phyloP scores from a whole-genome alignment of 2,113 vertebrate species.

The Columba janthina region DNA sequence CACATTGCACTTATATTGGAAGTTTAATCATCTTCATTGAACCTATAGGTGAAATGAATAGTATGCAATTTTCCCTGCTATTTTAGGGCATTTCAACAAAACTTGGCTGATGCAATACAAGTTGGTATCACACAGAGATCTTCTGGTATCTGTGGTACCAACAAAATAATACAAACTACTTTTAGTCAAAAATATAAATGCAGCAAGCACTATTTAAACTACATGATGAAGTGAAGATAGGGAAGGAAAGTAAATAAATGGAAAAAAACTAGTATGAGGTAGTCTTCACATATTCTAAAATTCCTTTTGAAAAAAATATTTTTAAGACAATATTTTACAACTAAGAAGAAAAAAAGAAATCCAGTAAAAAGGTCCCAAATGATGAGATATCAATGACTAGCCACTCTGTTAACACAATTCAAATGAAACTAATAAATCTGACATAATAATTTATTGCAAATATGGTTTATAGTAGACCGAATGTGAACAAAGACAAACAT shows the following conservation, averaged over 20 bases:
- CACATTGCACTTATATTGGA: background rate
- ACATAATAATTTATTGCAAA: background rate
- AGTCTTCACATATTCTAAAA: background rate
- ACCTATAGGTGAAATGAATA: background rate
- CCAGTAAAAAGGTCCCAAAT: background rate
- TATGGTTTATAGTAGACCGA: background rate
- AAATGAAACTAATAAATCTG: slow-evolving; percentile 6
- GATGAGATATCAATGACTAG: background rate
- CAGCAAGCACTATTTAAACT: background rate
- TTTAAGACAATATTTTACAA: background rate
- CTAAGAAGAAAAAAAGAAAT: background rate
- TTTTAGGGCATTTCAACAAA: background rate
- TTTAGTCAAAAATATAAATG: background rate
- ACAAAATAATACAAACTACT: background rate
- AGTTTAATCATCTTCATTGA: background rate
- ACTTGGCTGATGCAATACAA: background rate
- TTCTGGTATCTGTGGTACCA: background rate
- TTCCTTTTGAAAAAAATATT: background rate
- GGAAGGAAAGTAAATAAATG: background rate
- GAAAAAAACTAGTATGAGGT: background rate
- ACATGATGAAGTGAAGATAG: background rate
- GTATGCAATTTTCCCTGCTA: background rate
- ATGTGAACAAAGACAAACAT: background rate
- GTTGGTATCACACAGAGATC: background rate
- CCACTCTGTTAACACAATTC: background rate